Evolutionary conservation across 2,113 vertebrate species (phyloP), one percentile per base, ranked within the genome.

Genomic region (Solenodon paradoxus): DNA sequence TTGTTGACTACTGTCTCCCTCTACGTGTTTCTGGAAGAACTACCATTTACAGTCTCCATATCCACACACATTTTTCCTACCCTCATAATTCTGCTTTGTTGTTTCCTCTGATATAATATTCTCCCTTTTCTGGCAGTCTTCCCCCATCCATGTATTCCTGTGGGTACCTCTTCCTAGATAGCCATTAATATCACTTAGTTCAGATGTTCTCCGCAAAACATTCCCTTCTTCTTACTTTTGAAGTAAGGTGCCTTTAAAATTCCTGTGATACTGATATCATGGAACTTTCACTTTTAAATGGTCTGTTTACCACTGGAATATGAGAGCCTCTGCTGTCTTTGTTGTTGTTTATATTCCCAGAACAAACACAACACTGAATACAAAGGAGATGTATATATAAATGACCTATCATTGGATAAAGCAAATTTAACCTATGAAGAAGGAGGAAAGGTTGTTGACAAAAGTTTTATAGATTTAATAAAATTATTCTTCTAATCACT

Each of bases 381-480:
- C 5, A 59, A 2, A 40, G 22, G 13, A 74, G 1, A 22, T 55
- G 0, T 5, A 66, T 57, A 53, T 22, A 85, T 74, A 90, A 85
- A 74, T 74, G 91, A 92, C 40, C 84, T 71, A 51, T 2, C 10
- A 88, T 0, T 77, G 28, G 91, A 86, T 55, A 38, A 88, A 92
- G 77, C 59, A 47, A 71, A 1, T 71, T 95, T 87, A 30, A 66
- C 47, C 72, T 63, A 17, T 53, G 53, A 88, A 85, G n/a, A 49
- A 9, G 10, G 51, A 84, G 22, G 47, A n/a, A 10, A 55, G 16
- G 6, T 26, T 72, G n/a, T 42, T 81, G 35, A 16, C 75, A 75
- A 95, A 88, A 20, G 35, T 51, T 83, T 89, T 86, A 89, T 13
- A 80, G 40, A 40, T 77, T 87, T 71, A 96, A 94, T 74, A 93